phyloP scores from a whole-genome alignment of 1,140 invertebrate species.

The Panulirus ornatus region DNA sequence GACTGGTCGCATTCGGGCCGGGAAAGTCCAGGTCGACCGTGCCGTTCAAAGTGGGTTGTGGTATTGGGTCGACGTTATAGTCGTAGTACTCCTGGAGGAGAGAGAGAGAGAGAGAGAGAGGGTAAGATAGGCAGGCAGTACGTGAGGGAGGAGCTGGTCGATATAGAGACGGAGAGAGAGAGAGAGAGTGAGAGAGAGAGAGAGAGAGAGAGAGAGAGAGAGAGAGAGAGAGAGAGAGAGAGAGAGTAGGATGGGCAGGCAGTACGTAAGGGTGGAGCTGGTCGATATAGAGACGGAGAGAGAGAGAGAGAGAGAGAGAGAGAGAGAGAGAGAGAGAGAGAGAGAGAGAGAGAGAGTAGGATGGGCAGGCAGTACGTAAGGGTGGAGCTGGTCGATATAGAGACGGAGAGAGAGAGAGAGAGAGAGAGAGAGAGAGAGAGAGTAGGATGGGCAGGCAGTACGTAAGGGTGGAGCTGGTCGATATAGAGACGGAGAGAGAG shows the following conservation, averaged over 20 bases:
- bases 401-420: background rate
- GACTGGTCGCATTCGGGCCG: conserved; percentile 54
- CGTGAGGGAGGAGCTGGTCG: too few species aligned
- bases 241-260: too few species aligned
- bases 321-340: background rate
- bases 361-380: too few species aligned
- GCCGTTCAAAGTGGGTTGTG: conserved; percentile 8
- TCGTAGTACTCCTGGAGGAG: conserved; percentile 56
- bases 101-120: too few species aligned
- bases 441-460: too few species aligned
- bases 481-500: background rate
- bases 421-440: background rate
- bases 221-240: background rate
- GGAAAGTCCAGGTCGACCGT: conserved; percentile 51
- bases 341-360: too few species aligned
- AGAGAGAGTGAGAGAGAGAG: too few species aligned
- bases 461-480: background rate
- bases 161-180: background rate
- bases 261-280: too few species aligned
- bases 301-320: background rate
- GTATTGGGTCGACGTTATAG: conserved; percentile 14
- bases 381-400: too few species aligned
- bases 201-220: background rate
- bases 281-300: background rate
- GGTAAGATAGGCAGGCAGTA: too few species aligned